Conservation (phyloP, 2,888 invertebrate species). For the Stenichneumon culpator region DNA sequence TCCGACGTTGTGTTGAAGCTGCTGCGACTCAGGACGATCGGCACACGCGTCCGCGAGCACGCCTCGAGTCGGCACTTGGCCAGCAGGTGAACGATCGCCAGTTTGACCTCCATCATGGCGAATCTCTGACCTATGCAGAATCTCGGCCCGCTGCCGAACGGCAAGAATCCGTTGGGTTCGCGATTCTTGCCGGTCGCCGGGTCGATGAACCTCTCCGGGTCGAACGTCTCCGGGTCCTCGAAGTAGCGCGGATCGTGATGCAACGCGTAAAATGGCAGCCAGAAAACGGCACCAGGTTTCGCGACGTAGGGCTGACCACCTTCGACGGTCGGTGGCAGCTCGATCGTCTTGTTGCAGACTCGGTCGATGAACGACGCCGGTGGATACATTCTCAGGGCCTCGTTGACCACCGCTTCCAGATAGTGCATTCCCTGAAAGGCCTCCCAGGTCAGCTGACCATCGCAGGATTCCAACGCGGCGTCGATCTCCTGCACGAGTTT, state of each 20-base stretch:
- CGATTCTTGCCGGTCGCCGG: slow-evolving; percentile 82
- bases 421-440: slow-evolving; percentile 76
- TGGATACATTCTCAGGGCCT: slow-evolving; percentile 78
- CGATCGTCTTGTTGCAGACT: slow-evolving; percentile 86
- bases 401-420: slow-evolving; percentile 80
- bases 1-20: slow-evolving; percentile 68
- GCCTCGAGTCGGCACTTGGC: slow-evolving; percentile 70
- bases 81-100: slow-evolving; percentile 74
- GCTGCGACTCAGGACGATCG: slow-evolving; percentile 68
- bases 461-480: slow-evolving; percentile 50
- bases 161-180: slow-evolving; percentile 77
- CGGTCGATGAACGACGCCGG: slow-evolving; percentile 86
- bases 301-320: slow-evolving; percentile 71
- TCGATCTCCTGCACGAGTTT: slow-evolving; percentile 75
- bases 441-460: slow-evolving; percentile 75
- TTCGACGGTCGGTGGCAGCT: slow-evolving; percentile 81
- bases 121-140: slow-evolving; percentile 82
- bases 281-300: slow-evolving; percentile 79
- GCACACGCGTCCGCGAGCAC: slow-evolving; percentile 70
- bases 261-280: slow-evolving; percentile 82
- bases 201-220: slow-evolving; percentile 85
- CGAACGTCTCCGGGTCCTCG: slow-evolving; percentile 85
- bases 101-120: slow-evolving; percentile 72
- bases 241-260: slow-evolving; percentile 85
- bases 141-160: slow-evolving; percentile 83